Percentiles rank a stretch among this genome's conserved stretches.
Conservation (phyloP, 2,797 vertebrate genomes). For the Cichlasoma orientale region DNA sequence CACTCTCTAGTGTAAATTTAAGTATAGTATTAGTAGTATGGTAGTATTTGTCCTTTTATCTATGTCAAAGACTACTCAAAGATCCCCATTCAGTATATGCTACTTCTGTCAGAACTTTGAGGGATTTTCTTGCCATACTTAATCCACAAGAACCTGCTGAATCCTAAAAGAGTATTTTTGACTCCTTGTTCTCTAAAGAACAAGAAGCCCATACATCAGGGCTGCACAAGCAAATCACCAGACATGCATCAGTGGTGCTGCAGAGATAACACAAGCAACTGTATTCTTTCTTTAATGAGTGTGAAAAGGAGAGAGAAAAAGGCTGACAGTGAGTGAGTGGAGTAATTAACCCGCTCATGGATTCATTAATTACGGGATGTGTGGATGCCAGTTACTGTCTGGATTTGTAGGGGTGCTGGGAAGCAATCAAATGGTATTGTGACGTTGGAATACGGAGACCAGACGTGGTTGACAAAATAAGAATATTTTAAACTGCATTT, state of each 20-base stretch:
- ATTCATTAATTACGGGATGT: slow-evolving; percentile 13
- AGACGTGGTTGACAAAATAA: not conserved
- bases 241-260: not conserved
- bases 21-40: not conserved
- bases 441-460: not conserved
- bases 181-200: not conserved
- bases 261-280: slow-evolving; percentile 6
- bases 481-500: not conserved
- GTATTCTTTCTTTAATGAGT: not conserved
- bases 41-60: not conserved
- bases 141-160: not conserved
- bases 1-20: not conserved
- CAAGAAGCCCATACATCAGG: not conserved
- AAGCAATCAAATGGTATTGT: not conserved
- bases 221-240: not conserved
- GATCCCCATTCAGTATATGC: not conserved
- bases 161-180: not conserved
- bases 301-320: not conserved
- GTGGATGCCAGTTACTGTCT: slow-evolving; percentile 1
- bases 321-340: not conserved
- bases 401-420: not conserved
- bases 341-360: slow-evolving; percentile 21
- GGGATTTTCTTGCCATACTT: not conserved
- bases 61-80: not conserved
- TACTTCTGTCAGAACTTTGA: not conserved